These are phyloP conservation scores for Brachylomia viminalis DNA, from an alignment of 2,888 invertebrate genomes.

Conservation along the genomic window DNA sequence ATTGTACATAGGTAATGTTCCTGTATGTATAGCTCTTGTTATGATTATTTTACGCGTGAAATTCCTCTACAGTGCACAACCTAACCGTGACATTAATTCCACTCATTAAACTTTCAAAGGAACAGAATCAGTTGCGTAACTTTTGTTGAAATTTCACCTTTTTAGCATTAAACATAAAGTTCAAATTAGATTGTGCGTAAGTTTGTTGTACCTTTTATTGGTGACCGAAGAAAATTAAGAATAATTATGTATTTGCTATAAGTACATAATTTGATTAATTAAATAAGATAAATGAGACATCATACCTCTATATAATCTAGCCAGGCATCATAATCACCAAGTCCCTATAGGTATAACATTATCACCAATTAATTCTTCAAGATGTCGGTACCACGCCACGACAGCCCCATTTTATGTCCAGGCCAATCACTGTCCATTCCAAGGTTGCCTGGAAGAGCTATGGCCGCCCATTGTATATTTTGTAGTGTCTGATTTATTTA, in stretches of 20 bases:
- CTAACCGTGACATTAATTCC: conserved; percentile 62
- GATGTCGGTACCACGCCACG: background rate
- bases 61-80: conserved; percentile 55
- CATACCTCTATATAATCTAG: background rate
- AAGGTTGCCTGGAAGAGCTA: too few species aligned
- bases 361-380: background rate
- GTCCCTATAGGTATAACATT: background rate
- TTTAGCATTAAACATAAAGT: accelerated
- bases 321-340: background rate
- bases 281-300: background rate
- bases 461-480: too few species aligned
- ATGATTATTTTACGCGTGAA: conserved; percentile 41
- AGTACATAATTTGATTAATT: background rate
- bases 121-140: conserved; percentile 37
- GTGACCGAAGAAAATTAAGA: conserved; percentile 34
- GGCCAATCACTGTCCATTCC: too few species aligned
- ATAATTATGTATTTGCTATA: conserved; percentile 12
- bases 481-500: too few species aligned
- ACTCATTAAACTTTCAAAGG: conserved; percentile 65
- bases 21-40: background rate
- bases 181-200: background rate
- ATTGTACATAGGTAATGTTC: background rate
- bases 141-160: conserved; percentile 23
- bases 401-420: too few species aligned
- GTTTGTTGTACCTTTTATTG: conserved; percentile 18